Evolutionary conservation across 2,797 vertebrate species (phyloP), one percentile per base, ranked within the genome.

Genomic region (Peromyscus melanophrys): DNA sequence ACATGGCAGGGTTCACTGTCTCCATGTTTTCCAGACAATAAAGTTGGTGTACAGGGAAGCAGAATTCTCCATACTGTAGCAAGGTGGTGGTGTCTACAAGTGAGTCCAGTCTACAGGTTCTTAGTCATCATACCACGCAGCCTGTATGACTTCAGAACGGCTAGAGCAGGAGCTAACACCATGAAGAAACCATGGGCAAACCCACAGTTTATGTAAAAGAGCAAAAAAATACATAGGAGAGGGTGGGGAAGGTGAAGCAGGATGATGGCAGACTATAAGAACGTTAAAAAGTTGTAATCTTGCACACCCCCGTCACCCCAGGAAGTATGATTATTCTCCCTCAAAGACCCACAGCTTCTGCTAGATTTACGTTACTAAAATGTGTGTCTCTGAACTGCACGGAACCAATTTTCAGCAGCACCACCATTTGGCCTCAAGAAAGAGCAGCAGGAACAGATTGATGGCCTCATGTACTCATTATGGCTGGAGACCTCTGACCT

Each of bases 391-490:
- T 0, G 43, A 73, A 71, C 52, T 46, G n/a, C 1, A 5, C 27
- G 11, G 9, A 59, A 37, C 14, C 1, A 0, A 2, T 63, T 69
- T 83, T 80, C 86, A 90, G 75, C 59, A 84, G 73, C 4, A 4
- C 43, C 40, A 27, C 25, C 90, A 37, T n/a, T 85, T 82, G 73
- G 73, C 81, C 9, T 0, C 21, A 43, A 19, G 43, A 84, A 31
- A 40, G 76, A 59, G 61, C 19, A 29, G 55, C 89, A 84, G 13
- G 0, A 3, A 52, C 0, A 25, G 40, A 3, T 0, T 0, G 52
- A 52, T 2, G 0, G 46, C 13, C 0, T 17, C 17, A 8, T 5
- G 1, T 4, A 4, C 10, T 8, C 57, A 52, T 59, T 8, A 0
- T 9, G 5, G 13, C 0, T 12, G 1, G 78, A 27, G 87, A 71